Conservation (phyloP, 2,888 invertebrate species). For the Griposia aprilina region DNA sequence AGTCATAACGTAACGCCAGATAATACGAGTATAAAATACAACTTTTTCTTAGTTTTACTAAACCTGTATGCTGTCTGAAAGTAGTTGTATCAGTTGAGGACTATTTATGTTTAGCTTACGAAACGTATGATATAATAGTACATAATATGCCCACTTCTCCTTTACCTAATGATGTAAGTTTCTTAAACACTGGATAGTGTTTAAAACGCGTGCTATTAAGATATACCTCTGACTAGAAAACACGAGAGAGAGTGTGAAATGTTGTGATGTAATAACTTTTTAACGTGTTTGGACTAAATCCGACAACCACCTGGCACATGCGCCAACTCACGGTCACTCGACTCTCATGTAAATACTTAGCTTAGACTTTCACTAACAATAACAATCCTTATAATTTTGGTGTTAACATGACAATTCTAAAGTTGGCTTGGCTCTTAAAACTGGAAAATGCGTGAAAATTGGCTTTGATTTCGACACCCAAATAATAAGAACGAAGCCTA, state of each 20-base stretch:
- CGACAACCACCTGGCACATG: slow-evolving; percentile 61
- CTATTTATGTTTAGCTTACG: slow-evolving; percentile 55
- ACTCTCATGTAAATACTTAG: slow-evolving; percentile 56
- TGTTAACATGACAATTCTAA: background rate
- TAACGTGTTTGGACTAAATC: slow-evolving; percentile 72
- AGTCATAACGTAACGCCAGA: slow-evolving; percentile 38
- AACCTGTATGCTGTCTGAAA: slow-evolving; percentile 45
- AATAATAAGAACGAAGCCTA: background rate
- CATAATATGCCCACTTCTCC: slow-evolving; percentile 32
- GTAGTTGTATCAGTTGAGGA: slow-evolving; percentile 45
- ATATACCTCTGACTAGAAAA: slow-evolving; percentile 65
- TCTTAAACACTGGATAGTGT: slow-evolving; percentile 43
- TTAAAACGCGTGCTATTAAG: slow-evolving; percentile 46
- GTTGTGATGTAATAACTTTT: slow-evolving; percentile 75
- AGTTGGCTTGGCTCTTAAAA: background rate
- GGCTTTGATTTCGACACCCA: background rate
- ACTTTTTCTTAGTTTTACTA: slow-evolving; percentile 58
- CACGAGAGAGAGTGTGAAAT: slow-evolving; percentile 71
- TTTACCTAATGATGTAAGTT: slow-evolving; percentile 32
- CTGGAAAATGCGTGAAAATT: background rate
- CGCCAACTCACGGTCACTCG: slow-evolving; percentile 62
- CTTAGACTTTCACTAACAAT: slow-evolving; percentile 66
- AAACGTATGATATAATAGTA: slow-evolving; percentile 54
- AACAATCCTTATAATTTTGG: background rate
- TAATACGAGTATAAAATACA: slow-evolving; percentile 45